A percentile compares a stretch with the other conserved stretches of the same genome.
Conservation (phyloP, 2,888 invertebrate species). For the Hylaea fasciaria region DNA sequence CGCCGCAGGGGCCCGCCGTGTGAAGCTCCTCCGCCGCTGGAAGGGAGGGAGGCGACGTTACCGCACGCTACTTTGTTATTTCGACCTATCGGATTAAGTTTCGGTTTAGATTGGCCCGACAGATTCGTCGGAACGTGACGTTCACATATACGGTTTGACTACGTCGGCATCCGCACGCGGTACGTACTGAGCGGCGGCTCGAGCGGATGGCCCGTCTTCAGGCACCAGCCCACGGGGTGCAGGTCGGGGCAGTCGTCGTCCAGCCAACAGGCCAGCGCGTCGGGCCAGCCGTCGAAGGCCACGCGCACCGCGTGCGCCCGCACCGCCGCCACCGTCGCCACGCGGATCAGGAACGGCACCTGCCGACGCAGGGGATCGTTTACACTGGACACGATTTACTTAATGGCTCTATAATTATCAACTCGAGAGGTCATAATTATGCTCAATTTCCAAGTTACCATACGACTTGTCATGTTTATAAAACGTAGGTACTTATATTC, state of each 20-base stretch:
- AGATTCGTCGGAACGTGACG: background rate
- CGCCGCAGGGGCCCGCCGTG: conserved; percentile 89
- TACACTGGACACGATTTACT: too few relatives aligned
- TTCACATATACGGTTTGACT: too few relatives aligned
- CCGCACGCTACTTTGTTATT: too few relatives aligned
- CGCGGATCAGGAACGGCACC: conserved; percentile 92
- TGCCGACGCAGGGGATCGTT: conserved; percentile 40
- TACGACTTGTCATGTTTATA: too few relatives aligned
- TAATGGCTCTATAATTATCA: too few relatives aligned
- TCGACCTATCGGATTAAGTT: too few relatives aligned
- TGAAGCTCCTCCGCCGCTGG: conserved; percentile 87
- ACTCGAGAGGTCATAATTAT: too few relatives aligned
- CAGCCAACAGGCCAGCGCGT: conserved; percentile 93
- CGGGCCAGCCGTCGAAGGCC: conserved; percentile 95
- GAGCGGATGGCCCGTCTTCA: conserved; percentile 93
- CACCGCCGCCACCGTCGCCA: conserved; percentile 91
- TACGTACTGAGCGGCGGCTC: conserved; percentile 92
- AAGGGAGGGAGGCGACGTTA: background rate
- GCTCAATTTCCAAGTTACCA: too few relatives aligned
- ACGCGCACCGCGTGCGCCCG: conserved; percentile 91
- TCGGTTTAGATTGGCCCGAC: too few relatives aligned
- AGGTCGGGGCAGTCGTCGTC: conserved; percentile 96
- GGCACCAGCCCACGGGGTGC: conserved; percentile 96
- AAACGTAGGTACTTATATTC: too few relatives aligned
- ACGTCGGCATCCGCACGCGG: background rate